Percentiles rank a stretch among this genome's conserved stretches.
Evolutionary conservation across 1,140 invertebrate genomes (phyloP).

Genomic region (Tetraneura akinire): DNA sequence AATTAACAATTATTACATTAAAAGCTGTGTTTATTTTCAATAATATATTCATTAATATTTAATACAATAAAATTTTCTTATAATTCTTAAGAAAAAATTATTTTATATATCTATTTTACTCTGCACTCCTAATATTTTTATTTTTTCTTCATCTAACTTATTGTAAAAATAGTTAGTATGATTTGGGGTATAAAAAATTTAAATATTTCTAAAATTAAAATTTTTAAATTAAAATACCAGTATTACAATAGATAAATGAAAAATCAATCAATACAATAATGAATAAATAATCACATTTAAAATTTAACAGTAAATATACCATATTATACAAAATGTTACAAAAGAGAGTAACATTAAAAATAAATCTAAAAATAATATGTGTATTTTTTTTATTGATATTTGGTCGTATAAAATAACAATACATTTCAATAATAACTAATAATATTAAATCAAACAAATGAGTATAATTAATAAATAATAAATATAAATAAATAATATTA

Average conservation of each 20-base stretch:
- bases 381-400: not conserved
- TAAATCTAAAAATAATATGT: slow-evolving; percentile 8
- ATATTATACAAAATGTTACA: not conserved
- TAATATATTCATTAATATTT: no score
- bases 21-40: no score
- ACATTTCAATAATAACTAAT: slow-evolving; percentile 20
- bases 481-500: slow-evolving; percentile 26
- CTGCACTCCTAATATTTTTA: not conserved
- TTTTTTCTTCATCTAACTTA: not conserved
- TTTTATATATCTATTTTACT: slow-evolving; percentile 10
- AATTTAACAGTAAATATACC: slow-evolving; percentile 16
- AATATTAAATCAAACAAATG: slow-evolving; percentile 6
- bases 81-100: no score
- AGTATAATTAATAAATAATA: slow-evolving; percentile 18
- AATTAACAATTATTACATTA: no score
- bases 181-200: not conserved
- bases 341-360: not conserved
- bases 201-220: slow-evolving; percentile 8
- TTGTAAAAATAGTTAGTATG: not conserved
- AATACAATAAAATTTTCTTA: no score
- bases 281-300: slow-evolving; percentile 16
- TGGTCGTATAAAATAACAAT: slow-evolving; percentile 7
- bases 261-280: slow-evolving; percentile 6
- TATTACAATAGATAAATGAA: slow-evolving; percentile 9
- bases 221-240: not conserved